These are phyloP conservation scores for Eonycteris spelaea DNA, from an alignment of 2,113 vertebrate genomes.

Conservation along the genomic window DNA sequence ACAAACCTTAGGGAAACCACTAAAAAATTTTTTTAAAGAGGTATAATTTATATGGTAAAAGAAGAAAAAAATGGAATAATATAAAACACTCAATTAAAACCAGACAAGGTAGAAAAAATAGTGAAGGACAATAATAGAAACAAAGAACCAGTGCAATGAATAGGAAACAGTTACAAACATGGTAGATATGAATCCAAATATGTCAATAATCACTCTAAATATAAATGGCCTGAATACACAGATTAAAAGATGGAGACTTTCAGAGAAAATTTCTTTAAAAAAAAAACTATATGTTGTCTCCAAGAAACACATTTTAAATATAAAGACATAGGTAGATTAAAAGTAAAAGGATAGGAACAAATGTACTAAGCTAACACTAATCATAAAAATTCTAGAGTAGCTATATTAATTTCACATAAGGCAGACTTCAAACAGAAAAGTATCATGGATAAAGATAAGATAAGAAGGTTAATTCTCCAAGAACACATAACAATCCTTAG, in stretches of 20 bases:
- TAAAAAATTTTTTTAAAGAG: background rate
- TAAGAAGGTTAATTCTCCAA: background rate
- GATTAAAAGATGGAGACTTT: background rate
- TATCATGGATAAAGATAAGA: background rate
- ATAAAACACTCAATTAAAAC: background rate
- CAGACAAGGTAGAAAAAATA: background rate
- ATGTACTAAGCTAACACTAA: background rate
- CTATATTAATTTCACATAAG: background rate
- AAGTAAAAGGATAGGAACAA: background rate
- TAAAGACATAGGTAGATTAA: background rate
- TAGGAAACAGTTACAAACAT: background rate
- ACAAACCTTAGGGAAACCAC: background rate
- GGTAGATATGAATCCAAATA: background rate
- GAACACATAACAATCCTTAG: background rate
- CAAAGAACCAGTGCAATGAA: background rate
- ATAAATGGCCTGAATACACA: background rate
- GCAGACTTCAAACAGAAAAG: background rate
- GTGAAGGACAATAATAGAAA: background rate
- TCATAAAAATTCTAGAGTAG: background rate
- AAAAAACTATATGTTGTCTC: background rate
- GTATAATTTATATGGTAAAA: background rate
- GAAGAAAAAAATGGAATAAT: background rate
- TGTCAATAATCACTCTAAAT: background rate
- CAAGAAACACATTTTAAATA: background rate
- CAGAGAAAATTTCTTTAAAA: background rate